phyloP scores from a whole-genome alignment of 2,797 vertebrate species.

The Pelochelys cantorii region DNA sequence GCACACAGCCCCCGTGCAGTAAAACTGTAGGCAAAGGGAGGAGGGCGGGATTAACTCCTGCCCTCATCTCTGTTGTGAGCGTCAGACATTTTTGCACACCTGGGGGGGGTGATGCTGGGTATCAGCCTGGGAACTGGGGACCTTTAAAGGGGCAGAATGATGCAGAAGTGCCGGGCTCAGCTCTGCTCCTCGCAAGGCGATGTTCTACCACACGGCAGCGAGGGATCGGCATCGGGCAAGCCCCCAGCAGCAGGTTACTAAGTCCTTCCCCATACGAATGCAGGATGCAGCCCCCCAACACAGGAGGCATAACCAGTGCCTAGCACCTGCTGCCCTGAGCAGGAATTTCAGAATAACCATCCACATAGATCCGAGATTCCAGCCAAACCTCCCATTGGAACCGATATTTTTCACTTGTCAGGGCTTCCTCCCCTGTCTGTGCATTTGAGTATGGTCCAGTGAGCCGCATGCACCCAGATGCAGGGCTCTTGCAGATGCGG shows the following conservation, averaged over 20 bases:
- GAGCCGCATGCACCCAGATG: too few species aligned
- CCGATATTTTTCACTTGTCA: too few species aligned
- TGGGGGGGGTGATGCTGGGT: background rate
- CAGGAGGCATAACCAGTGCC: background rate
- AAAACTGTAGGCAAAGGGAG: background rate
- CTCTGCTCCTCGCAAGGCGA: background rate
- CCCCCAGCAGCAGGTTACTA: background rate
- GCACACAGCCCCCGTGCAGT: background rate
- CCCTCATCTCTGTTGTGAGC: background rate
- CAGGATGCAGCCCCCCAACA: accelerated
- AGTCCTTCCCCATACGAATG: background rate
- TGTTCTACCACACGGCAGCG: accelerated
- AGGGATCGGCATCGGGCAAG: background rate
- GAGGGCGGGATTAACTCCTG: background rate
- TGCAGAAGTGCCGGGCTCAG: background rate
- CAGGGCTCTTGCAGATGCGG: background rate
- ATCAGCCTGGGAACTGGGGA: background rate
- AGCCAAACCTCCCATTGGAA: too few species aligned
- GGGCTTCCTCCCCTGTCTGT: too few species aligned
- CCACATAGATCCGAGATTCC: too few species aligned
- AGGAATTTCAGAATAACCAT: too few species aligned
- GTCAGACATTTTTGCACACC: background rate
- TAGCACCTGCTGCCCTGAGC: background rate
- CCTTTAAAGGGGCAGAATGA: background rate
- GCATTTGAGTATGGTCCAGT: too few species aligned